These are phyloP conservation scores for Capitella teleta DNA, from an alignment of 1,140 invertebrate genomes.

Conservation along the genomic window DNA sequence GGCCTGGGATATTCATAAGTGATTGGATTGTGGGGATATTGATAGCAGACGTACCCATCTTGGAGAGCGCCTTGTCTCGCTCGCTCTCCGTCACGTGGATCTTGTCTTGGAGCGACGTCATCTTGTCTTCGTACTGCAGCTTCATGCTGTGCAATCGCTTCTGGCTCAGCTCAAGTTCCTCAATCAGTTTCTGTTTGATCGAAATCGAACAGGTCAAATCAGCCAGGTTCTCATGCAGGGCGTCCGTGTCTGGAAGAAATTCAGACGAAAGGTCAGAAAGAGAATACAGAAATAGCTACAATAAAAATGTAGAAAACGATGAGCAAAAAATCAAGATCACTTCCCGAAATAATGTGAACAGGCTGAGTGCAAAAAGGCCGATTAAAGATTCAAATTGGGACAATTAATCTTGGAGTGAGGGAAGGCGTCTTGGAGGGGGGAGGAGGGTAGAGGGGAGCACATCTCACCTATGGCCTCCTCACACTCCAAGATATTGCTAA, in stretches of 20 bases:
- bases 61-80: slow-evolving; percentile 76
- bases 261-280: too few relatives aligned
- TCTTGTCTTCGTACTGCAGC: slow-evolving; percentile 85
- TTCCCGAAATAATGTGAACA: too few relatives aligned
- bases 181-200: slow-evolving; percentile 82
- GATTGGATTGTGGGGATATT: background rate
- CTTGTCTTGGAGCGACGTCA: slow-evolving; percentile 72
- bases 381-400: too few relatives aligned
- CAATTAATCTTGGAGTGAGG: too few relatives aligned
- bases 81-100: slow-evolving; percentile 85
- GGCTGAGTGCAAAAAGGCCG: too few relatives aligned
- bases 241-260: slow-evolving; percentile 31
- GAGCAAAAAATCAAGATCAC: too few relatives aligned
- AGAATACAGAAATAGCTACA: too few relatives aligned
- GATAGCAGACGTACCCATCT: slow-evolving; percentile 25
- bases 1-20: background rate
- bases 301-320: too few relatives aligned
- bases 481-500: too few relatives aligned
- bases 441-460: too few relatives aligned
- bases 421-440: too few relatives aligned
- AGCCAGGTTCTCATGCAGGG: slow-evolving; percentile 58
- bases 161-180: slow-evolving; percentile 82
- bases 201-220: slow-evolving; percentile 80
- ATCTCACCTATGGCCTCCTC: too few relatives aligned
- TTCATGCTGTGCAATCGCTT: slow-evolving; percentile 66